These are phyloP conservation scores for Halichoeres trimaculatus DNA, from an alignment of 2,113 vertebrate species.

Conservation along the genomic window DNA sequence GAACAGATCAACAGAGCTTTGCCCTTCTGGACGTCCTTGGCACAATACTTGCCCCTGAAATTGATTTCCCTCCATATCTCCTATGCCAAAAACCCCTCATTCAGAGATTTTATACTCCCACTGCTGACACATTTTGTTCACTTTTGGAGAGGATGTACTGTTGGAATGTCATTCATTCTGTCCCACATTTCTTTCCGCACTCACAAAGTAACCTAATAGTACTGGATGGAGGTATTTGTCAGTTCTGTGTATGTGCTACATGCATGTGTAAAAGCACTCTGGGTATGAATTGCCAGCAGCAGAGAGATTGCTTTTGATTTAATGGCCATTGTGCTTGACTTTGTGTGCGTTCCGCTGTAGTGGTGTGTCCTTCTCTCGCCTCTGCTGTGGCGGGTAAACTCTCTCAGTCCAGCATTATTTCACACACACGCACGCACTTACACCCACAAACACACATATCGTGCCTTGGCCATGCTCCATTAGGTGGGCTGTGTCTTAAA, in stretches of 20 bases:
- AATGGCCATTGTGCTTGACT: conserved; percentile 71
- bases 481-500: conserved; percentile 72
- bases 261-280: conserved; percentile 50
- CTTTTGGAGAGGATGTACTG: conserved; percentile 68
- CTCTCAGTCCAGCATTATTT: conserved; percentile 53
- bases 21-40: conserved; percentile 83
- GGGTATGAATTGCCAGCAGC: conserved; percentile 61
- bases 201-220: conserved; percentile 64
- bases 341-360: conserved; percentile 64
- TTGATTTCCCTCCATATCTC: conserved; percentile 78
- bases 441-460: conserved; percentile 39
- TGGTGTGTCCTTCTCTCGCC: conserved; percentile 64
- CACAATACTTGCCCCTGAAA: conserved; percentile 77
- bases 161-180: conserved; percentile 70
- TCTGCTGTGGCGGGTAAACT: conserved; percentile 52
- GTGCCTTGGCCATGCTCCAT: conserved; percentile 75
- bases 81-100: conserved; percentile 76
- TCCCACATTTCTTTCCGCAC: conserved; percentile 42
- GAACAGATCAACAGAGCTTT: conserved; percentile 76
- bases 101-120: conserved; percentile 77
- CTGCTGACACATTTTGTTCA: conserved; percentile 74
- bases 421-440: conserved; percentile 46
- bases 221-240: conserved; percentile 46
- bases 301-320: conserved; percentile 75
- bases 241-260: conserved; percentile 42